Percentiles rank a stretch among this genome's conserved stretches.
These are phyloP conservation scores for Gobio occitaniae DNA, from an alignment of 2,797 vertebrate species.

Conservation along the genomic window DNA sequence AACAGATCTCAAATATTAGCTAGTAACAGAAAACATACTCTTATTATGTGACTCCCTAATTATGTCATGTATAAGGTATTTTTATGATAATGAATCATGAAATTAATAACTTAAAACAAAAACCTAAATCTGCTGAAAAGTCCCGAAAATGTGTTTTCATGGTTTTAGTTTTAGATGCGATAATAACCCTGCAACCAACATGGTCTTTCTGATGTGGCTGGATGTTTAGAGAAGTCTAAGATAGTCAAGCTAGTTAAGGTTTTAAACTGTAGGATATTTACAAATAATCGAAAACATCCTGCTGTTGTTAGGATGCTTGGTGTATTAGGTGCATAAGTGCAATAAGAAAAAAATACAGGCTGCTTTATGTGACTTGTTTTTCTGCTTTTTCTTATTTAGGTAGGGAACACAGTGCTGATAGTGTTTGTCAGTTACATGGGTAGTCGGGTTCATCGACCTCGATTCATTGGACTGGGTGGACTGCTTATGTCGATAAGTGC, in stretches of 20 bases:
- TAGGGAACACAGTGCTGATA: constrained; percentile 91
- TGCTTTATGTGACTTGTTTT: constrained; percentile 20
- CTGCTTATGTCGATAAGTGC: constrained; percentile 90
- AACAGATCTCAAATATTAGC: neutral
- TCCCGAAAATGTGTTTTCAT: neutral
- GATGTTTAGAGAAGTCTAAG: neutral
- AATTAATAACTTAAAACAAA: neutral
- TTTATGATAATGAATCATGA: neutral
- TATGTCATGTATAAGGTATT: neutral
- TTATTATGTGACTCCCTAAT: neutral
- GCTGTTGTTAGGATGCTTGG: neutral
- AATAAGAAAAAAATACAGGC: neutral
- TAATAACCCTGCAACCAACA: neutral
- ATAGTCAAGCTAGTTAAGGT: neutral
- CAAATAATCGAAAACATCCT: neutral
- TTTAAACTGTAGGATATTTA: neutral
- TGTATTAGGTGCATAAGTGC: neutral
- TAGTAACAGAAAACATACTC: neutral
- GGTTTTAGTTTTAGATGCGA: neutral
- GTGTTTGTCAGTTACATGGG: constrained; percentile 97
- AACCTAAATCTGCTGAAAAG: neutral
- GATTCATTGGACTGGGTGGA: constrained; percentile 88
- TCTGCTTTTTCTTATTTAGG: constrained; percentile 70
- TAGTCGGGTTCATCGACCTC: constrained; percentile 89
- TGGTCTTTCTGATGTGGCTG: neutral